A percentile compares a stretch with the other conserved stretches of the same genome.
Conservation (phyloP, 2,888 invertebrate species). For the Thymelicus acteon region DNA sequence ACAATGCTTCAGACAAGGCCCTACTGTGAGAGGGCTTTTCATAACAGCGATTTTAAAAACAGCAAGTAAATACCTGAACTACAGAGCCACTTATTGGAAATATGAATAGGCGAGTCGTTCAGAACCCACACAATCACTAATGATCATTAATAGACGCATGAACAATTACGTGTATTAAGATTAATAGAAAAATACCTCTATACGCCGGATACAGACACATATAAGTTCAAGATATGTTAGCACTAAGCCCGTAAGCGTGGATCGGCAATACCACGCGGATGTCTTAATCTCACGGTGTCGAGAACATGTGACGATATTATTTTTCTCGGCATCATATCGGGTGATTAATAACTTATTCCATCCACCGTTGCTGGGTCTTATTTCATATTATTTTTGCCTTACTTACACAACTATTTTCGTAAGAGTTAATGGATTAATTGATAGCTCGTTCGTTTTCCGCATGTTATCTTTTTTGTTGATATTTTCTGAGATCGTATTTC, state of each 20-base stretch:
- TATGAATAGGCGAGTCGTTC: no score
- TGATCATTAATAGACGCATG: neutral
- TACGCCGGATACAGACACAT: conserved; percentile 3
- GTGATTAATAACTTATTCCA: conserved; percentile 80
- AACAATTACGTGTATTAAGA: neutral
- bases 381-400: conserved; percentile 56
- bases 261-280: conserved; percentile 60
- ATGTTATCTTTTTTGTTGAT: conserved; percentile 15
- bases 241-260: conserved; percentile 35
- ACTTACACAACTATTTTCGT: conserved; percentile 35
- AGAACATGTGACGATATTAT: conserved; percentile 81
- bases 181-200: neutral
- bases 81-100: no score
- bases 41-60: no score
- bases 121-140: no score
- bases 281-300: conserved; percentile 81
- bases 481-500: neutral
- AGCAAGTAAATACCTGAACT: no score
- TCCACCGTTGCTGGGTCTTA: conserved; percentile 66
- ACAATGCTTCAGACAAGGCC: no score
- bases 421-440: conserved; percentile 37
- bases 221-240: conserved; percentile 15
- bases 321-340: conserved; percentile 75
- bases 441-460: conserved; percentile 34
- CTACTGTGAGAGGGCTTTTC: no score